Evolutionary conservation across 2,797 vertebrate genomes (phyloP), one percentile per base, ranked within the genome.

Genomic region (Poeciliopsis gracilis): DNA sequence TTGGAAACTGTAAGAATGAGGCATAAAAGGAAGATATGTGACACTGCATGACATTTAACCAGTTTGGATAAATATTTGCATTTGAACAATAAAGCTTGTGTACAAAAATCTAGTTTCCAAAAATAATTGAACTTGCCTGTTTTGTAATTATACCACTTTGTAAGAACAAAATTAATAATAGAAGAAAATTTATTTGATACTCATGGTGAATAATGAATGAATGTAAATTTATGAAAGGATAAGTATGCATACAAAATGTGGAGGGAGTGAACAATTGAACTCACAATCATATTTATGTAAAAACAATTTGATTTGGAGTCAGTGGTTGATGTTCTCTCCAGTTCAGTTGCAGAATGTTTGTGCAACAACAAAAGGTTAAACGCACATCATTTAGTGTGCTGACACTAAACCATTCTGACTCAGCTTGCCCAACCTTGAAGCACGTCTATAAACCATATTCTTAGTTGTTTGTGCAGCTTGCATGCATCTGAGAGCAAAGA

Each of bases 231-330:
- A n/a, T 13, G 38, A 69, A 67, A 70, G 5, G 41, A 69, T n/a
- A 43, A n/a, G 11, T 70, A 28, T 45, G 20, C 23, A 25, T 23
- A 8, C 67, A 45, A 43, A 45, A n/a, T 28, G 41, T 43, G 25
- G 47, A 36, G 2, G 1, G 66, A 45, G 23, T 53, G 2, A 53
- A 28, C 8, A 59, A 66, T 78, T 74, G 12, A 55, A 76, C 10
- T 61, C 5, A 23, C 18, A 36, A 5, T 76, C 53, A 30, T 1
- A 2, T 38, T 23, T 28, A 77, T 36, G 73, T 83, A 72, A 82
- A 77, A 66, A 61, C 9, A 71, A 67, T 43, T 3, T 53, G 77
- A 3, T 55, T 70, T 78, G 72, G 85, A 36, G 82, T 80, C 33
- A 79, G 30, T 53, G 47, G 76, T 80, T 33, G 55, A 61, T 53